These are phyloP conservation scores for Heterodera filipjevi DNA, from an alignment of 2,888 invertebrate genomes.

Conservation along the genomic window DNA sequence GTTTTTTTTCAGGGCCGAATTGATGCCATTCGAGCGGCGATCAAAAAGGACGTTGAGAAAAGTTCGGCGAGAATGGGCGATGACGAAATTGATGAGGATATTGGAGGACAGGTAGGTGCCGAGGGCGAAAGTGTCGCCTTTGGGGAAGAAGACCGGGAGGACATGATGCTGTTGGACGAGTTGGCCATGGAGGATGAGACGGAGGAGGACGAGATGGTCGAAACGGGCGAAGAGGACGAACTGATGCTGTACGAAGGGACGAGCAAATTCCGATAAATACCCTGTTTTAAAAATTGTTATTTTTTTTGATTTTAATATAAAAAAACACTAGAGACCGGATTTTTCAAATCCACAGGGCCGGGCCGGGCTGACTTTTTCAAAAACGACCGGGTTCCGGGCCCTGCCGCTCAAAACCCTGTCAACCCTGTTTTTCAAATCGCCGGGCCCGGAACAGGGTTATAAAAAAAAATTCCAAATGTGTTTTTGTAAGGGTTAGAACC, in stretches of 20 bases:
- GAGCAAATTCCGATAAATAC: background rate
- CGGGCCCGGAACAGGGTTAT: too few species aligned
- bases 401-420: too few species aligned
- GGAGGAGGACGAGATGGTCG: constrained; percentile 6
- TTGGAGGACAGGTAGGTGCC: background rate
- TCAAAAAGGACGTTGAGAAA: constrained; percentile 55
- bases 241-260: background rate
- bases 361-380: too few species aligned
- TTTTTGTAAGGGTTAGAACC: too few species aligned
- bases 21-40: constrained; percentile 45
- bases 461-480: too few species aligned
- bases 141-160: constrained; percentile 17
- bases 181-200: constrained; percentile 14
- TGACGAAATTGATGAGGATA: background rate
- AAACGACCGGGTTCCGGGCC: too few species aligned
- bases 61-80: constrained; percentile 33
- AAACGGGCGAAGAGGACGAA: constrained; percentile 1
- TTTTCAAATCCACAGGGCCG: too few species aligned
- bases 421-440: too few species aligned
- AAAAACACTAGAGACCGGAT: too few species aligned
- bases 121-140: background rate
- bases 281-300: background rate
- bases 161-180: background rate
- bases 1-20: constrained; percentile 20
- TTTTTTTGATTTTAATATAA: background rate